phyloP scores from a whole-genome alignment of 2,113 vertebrate genomes.

The Heloderma charlesbogerti region DNA sequence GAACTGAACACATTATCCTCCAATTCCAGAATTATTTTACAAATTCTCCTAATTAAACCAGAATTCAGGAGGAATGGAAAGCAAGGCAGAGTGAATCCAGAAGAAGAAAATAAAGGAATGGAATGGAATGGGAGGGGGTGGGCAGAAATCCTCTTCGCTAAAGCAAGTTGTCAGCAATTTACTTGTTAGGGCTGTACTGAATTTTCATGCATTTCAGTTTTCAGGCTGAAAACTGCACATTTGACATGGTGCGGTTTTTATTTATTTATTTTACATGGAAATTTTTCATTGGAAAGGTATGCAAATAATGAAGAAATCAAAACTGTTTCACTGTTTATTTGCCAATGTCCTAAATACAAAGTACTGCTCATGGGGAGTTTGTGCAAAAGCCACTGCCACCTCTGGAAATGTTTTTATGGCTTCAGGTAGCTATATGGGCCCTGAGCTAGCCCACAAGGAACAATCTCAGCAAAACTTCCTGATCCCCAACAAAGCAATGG shows the following conservation, averaged over 20 bases:
- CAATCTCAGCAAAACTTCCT: too few species aligned
- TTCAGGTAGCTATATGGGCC: not conserved
- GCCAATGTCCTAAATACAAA: too few species aligned
- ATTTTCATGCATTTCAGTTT: not conserved
- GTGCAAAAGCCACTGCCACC: too few species aligned
- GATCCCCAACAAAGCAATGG: not conserved
- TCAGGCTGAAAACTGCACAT: not conserved
- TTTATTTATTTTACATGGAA: too few species aligned
- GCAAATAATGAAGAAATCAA: too few species aligned
- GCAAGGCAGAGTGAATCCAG: not conserved
- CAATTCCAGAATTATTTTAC: not conserved
- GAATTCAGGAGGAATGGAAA: not conserved
- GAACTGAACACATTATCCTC: not conserved
- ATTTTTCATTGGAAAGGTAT: too few species aligned
- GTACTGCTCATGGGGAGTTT: too few species aligned
- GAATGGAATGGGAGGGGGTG: not conserved
- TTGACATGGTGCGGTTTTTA: too few species aligned
- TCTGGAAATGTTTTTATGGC: not conserved
- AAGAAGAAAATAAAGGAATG: not conserved
- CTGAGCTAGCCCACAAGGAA: not conserved
- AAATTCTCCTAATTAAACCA: not conserved
- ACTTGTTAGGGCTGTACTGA: not conserved
- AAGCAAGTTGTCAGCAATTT: not conserved
- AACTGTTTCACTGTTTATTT: too few species aligned
- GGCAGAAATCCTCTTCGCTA: not conserved